Evolutionary conservation across 2,113 vertebrate genomes (phyloP).

Genomic region (Pelobates fuscus): DNA sequence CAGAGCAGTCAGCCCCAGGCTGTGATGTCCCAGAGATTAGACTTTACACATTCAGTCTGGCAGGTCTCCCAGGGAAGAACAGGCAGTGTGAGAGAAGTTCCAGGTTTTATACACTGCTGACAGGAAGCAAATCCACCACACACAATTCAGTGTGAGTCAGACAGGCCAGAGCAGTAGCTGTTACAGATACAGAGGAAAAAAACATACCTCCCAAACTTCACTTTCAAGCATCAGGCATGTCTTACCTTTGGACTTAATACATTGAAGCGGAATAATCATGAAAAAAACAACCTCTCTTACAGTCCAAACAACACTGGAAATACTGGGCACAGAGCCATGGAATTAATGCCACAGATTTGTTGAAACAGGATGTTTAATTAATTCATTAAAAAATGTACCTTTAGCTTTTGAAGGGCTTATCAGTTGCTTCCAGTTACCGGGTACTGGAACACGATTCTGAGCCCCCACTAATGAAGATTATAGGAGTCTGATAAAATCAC

Average conservation of each 20-base stretch:
- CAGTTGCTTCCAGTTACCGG: no score
- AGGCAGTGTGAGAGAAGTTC: conserved; percentile 9
- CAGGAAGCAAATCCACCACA: conserved; percentile 40
- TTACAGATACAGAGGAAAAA: not conserved
- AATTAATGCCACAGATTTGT: no score
- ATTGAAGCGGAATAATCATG: not conserved
- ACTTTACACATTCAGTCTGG: conserved; percentile 28
- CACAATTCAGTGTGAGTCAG: conserved; percentile 7
- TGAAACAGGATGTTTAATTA: no score
- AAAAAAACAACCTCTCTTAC: not conserved
- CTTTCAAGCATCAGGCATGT: not conserved
- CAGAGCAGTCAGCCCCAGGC: not conserved
- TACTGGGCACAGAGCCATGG: no score
- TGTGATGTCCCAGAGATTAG: conserved; percentile 1
- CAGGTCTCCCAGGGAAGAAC: conserved; percentile 26
- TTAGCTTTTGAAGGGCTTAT: no score
- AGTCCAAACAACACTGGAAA: no score
- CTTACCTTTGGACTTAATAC: not conserved
- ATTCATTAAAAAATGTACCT: no score
- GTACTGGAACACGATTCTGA: no score
- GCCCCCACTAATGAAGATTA: no score
- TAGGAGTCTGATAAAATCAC: no score
- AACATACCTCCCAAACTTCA: not conserved
- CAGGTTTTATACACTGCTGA: conserved; percentile 32
- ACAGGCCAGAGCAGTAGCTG: not conserved